phyloP scores from a whole-genome alignment of 2,888 invertebrate genomes.

The Athripsodes cinereus region DNA sequence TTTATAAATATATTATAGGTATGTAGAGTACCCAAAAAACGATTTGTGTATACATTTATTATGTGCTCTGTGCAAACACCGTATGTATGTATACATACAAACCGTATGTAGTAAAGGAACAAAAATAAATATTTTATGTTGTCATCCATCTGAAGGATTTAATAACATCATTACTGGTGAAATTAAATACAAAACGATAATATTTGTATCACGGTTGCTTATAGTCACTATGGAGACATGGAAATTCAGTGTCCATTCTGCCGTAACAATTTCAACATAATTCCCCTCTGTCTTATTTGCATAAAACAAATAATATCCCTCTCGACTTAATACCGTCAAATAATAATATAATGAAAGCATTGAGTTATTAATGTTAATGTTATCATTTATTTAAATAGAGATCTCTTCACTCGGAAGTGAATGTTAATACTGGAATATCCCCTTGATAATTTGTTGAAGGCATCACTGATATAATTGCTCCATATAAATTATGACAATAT shows the following conservation, averaged over 20 bases:
- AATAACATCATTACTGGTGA: too few relatives aligned
- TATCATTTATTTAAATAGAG: background rate
- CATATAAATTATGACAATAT: background rate
- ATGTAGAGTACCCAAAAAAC: too few relatives aligned
- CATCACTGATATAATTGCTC: background rate
- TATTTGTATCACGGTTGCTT: too few relatives aligned
- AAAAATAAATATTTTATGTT: too few relatives aligned
- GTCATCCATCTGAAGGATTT: too few relatives aligned
- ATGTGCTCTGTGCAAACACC: too few relatives aligned
- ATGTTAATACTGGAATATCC: background rate
- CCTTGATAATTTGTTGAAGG: background rate
- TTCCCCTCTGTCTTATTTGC: slow-evolving; percentile 1
- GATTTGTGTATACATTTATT: too few relatives aligned
- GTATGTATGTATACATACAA: too few relatives aligned
- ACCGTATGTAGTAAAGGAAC: too few relatives aligned
- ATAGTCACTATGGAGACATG: too few relatives aligned
- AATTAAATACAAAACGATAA: too few relatives aligned
- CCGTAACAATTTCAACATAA: background rate
- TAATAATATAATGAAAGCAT: background rate
- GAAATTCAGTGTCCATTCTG: background rate
- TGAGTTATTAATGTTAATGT: background rate
- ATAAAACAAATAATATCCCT: background rate
- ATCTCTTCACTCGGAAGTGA: background rate
- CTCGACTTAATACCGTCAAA: background rate
- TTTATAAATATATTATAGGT: too few relatives aligned